Evolutionary conservation across 1,140 invertebrate genomes (phyloP), one percentile per base, ranked within the genome.

Genomic region (Zaprionus lachaisei): DNA sequence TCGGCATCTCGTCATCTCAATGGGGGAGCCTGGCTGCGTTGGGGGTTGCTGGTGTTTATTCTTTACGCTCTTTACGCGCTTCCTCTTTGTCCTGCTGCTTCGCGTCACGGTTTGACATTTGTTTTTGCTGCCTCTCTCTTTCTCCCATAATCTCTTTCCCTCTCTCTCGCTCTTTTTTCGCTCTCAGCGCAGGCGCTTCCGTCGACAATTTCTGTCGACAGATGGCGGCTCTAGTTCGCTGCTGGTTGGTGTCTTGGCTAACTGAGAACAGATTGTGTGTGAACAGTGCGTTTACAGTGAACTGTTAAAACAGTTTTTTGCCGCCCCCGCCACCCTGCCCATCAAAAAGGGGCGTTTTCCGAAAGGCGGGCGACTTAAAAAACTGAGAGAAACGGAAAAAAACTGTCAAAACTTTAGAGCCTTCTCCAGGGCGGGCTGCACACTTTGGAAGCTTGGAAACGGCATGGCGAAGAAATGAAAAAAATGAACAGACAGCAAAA

Each of bases 31-130:
- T 28, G 44, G 64, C 70, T 38, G 49, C 34, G 2, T 63, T 70
- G 66, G 79, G 83, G 83, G 83, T 86, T 77, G 55, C 61, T 34
- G 31, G 31, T 87, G 78, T 87, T 83, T 83, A 69, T 81, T n/a
- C n/a, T 73, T 71, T 81, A 49, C 75, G 75, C 81, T 79, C 83
- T 87, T 47, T 54, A 7, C 41, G 34, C 66, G 9, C 56, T 37
- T 56, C 67, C 58, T 54, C 54, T 49, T 78, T 75, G 56, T 56
- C 55, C 55, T 55, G 41, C 72, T 63, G 60, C 34, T 72, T 79
- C 58, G 72, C 68, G 47, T 78, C 80, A 74, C 83, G 69, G 41
- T 81, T 86, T 85, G 82, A 86, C 83, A 85, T 85, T 84, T 85
- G 56, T 28, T 11, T 12, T 15, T 56, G n/a, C 51, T 24, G 9